Conservation (phyloP, 2,113 vertebrate genomes). For the Halcyon senegalensis region DNA sequence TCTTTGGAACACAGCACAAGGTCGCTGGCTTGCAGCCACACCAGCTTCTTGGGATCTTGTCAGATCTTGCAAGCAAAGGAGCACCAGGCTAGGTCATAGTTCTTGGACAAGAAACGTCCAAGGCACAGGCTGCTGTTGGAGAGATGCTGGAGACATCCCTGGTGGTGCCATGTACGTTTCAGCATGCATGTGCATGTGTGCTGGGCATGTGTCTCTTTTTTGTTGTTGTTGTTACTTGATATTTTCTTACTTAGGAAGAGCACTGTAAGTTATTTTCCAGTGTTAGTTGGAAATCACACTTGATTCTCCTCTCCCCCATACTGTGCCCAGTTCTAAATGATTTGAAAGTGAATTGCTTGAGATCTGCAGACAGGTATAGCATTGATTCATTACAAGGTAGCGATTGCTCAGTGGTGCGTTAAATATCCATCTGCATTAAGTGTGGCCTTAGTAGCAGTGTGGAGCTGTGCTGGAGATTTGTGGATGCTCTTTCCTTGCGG, state of each 20-base stretch:
- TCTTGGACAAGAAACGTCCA: background rate
- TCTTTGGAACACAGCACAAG: background rate
- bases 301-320: background rate
- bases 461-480: background rate
- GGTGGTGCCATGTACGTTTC: background rate
- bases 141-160: background rate
- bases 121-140: background rate
- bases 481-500: rapidly evolving
- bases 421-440: background rate
- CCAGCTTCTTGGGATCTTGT: background rate
- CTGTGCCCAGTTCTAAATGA: background rate
- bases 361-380: background rate
- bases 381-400: background rate
- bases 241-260: background rate
- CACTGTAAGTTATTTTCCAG: background rate
- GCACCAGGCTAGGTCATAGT: background rate
- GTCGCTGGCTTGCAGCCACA: background rate
- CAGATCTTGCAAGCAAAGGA: background rate
- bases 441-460: background rate
- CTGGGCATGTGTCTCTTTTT: background rate
- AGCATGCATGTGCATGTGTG: background rate
- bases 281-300: background rate
- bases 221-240: background rate
- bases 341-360: background rate
- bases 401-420: background rate